phyloP scores from a whole-genome alignment of 2,888 invertebrate genomes.

The Chloromyia formosa region DNA sequence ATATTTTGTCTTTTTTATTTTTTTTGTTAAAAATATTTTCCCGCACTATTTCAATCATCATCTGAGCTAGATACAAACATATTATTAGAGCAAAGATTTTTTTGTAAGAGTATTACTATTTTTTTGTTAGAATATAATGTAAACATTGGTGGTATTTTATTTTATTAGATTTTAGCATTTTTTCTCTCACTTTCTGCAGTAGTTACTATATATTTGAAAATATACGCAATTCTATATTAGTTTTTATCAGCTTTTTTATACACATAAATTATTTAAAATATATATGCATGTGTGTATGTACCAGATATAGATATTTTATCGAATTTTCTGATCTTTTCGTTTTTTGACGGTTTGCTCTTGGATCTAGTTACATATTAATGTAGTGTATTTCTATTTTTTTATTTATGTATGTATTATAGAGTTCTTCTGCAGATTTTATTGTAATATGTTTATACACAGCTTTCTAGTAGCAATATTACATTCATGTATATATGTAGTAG shows the following conservation, averaged over 20 bases:
- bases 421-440: no score
- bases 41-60: constrained; percentile 4
- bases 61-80: constrained; percentile 42
- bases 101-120: background rate
- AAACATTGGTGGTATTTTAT: constrained; percentile 39
- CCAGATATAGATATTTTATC: constrained; percentile 8
- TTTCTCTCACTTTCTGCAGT: background rate
- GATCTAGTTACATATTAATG: no score
- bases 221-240: constrained; percentile 23
- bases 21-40: constrained; percentile 34
- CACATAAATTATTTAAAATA: constrained; percentile 34
- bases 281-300: constrained; percentile 4
- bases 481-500: no score
- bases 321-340: background rate
- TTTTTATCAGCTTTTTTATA: constrained; percentile 15
- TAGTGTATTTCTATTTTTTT: no score
- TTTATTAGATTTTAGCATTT: background rate
- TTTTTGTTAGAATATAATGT: constrained; percentile 18
- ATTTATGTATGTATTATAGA: no score
- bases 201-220: background rate
- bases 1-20: no score
- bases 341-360: no score
- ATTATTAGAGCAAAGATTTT: constrained; percentile 32
- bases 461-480: background rate
- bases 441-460: no score